Evolutionary conservation across 2,113 vertebrate species (phyloP).

Genomic region (Aphelocoma coerulescens): DNA sequence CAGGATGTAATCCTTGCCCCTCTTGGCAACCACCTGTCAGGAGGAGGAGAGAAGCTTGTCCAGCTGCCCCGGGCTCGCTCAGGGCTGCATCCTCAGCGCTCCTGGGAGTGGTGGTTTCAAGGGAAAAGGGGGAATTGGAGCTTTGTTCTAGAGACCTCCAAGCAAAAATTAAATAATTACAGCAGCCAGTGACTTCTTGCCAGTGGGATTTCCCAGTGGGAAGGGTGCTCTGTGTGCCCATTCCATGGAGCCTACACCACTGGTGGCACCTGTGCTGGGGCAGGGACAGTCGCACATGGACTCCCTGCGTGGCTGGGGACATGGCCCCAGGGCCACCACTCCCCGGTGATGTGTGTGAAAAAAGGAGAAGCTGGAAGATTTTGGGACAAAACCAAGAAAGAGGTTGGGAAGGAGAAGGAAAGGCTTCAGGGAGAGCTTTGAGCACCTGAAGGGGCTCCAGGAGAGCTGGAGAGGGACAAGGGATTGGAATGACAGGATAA

Average conservation of each 20-base stretch:
- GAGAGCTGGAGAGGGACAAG: neutral
- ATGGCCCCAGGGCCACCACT: rapidly evolving
- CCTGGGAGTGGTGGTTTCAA: rapidly evolving
- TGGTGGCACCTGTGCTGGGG: neutral
- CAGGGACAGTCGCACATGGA: rapidly evolving
- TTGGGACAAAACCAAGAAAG: neutral
- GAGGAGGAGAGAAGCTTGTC: neutral
- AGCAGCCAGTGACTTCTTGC: neutral
- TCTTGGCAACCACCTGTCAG: constrained; percentile 90
- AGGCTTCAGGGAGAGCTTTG: neutral
- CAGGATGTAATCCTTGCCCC: constrained; percentile 95
- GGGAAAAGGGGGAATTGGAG: neutral
- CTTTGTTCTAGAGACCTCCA: neutral
- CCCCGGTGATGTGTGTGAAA: rapidly evolving
- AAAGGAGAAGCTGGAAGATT: neutral
- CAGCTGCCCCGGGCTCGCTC: rapidly evolving
- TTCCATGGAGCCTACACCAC: neutral
- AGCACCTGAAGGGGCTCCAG: neutral
- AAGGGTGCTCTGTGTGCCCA: rapidly evolving
- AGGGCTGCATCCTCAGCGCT: rapidly evolving
- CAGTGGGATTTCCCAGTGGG: neutral
- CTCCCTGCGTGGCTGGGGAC: neutral
- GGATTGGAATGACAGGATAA: neutral
- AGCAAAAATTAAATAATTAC: neutral
- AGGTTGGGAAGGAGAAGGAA: neutral